phyloP scores from a whole-genome alignment of 2,888 invertebrate species.

The Dryocosmus kuriphilus region DNA sequence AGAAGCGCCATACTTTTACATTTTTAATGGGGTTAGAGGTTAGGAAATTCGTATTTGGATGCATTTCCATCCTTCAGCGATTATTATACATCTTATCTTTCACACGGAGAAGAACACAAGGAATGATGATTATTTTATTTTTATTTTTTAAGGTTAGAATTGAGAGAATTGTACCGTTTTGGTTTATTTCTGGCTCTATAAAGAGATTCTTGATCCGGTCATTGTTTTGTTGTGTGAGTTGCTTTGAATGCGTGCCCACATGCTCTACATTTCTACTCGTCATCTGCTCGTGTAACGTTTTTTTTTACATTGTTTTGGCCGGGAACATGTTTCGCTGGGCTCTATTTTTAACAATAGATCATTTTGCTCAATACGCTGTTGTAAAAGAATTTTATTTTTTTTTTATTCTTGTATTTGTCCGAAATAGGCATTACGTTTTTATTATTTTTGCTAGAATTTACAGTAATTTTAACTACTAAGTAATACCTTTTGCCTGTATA shows the following conservation, averaged over 20 bases:
- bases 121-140: neutral
- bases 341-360: neutral
- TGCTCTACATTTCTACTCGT: constrained; percentile 6
- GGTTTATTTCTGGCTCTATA: neutral
- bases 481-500: neutral
- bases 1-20: neutral
- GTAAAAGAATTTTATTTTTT: neutral
- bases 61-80: neutral
- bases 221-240: constrained; percentile 3
- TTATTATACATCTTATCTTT: neutral
- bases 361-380: neutral
- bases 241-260: neutral
- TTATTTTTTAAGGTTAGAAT: neutral
- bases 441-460: neutral
- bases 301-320: neutral
- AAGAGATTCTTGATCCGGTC: constrained; percentile 2
- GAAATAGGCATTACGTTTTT: neutral
- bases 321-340: neutral
- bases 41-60: neutral
- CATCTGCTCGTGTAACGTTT: neutral
- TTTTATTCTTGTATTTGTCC: neutral
- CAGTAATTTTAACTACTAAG: neutral
- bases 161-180: neutral
- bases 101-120: neutral
- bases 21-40: constrained; percentile 24